Percentiles rank a stretch among this genome's conserved stretches.
Evolutionary conservation across 2,888 invertebrate genomes (phyloP).

Genomic region (Cyrtodaria siliqua): DNA sequence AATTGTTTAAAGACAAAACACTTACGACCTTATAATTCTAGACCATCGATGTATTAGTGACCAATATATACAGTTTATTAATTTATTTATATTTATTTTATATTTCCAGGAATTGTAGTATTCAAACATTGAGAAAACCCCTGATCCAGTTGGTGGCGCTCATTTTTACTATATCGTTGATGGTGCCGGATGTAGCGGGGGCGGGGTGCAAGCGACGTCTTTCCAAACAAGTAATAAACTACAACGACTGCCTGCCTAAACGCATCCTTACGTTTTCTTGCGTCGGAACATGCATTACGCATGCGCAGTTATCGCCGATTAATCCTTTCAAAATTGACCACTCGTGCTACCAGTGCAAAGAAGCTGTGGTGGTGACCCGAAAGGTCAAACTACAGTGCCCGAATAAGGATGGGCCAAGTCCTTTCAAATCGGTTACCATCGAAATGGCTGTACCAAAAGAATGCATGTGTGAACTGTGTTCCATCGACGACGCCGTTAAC

Average conservation of each 20-base stretch:
- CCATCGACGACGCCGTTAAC: slow-evolving; percentile 20
- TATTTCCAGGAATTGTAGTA: too few species aligned
- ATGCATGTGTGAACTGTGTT: slow-evolving; percentile 41
- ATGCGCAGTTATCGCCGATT: slow-evolving; percentile 21
- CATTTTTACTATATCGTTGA: too few species aligned
- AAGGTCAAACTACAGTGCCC: slow-evolving; percentile 36
- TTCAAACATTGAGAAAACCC: too few species aligned
- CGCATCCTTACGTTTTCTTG: slow-evolving; percentile 37
- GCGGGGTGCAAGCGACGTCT: slow-evolving; percentile 27
- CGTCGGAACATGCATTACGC: slow-evolving; percentile 32
- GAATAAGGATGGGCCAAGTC: slow-evolving; percentile 12
- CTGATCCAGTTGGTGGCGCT: too few species aligned
- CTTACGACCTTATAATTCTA: too few species aligned
- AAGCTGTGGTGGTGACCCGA: slow-evolving; percentile 16
- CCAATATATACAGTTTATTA: too few species aligned
- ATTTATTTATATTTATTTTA: too few species aligned
- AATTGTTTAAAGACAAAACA: too few species aligned
- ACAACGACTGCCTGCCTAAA: slow-evolving; percentile 44
- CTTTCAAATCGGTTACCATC: slow-evolving; percentile 11
- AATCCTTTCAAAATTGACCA: slow-evolving; percentile 32
- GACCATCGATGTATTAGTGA: too few species aligned
- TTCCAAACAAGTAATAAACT: slow-evolving; percentile 21
- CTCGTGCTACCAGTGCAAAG: slow-evolving; percentile 46
- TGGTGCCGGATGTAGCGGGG: too few species aligned
- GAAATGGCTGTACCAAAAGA: slow-evolving; percentile 21